Percentiles rank a stretch among this genome's conserved stretches.
Evolutionary conservation across 2,888 invertebrate species (phyloP).

Genomic region (Spodoptera littoralis): DNA sequence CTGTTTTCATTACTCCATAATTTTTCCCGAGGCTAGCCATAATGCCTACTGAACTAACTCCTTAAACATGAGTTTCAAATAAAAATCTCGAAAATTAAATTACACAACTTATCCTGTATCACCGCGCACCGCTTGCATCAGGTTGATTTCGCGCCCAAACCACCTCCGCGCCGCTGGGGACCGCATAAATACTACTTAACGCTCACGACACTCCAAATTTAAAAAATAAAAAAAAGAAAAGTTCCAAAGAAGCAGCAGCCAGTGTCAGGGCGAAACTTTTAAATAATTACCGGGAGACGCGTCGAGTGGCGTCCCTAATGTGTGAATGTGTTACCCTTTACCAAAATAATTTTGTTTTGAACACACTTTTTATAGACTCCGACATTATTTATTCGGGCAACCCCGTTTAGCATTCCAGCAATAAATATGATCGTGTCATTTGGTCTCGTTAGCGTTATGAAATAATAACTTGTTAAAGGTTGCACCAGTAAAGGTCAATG

Average conservation of each 20-base stretch:
- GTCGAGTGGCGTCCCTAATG: constrained; percentile 86
- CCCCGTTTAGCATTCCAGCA: constrained; percentile 61
- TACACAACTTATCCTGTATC: constrained; percentile 50
- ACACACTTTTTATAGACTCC: constrained; percentile 82
- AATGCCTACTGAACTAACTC: too few relatives aligned
- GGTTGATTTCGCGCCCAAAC: constrained; percentile 71
- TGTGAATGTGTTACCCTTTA: constrained; percentile 76
- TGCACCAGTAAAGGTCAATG: constrained; percentile 55
- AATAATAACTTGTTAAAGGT: constrained; percentile 54
- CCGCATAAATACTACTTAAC: constrained; percentile 88
- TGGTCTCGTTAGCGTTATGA: constrained; percentile 68
- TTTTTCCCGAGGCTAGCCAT: too few relatives aligned
- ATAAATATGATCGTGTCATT: constrained; percentile 64
- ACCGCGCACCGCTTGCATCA: constrained; percentile 46
- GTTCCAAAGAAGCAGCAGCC: constrained; percentile 61
- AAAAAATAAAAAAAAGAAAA: constrained; percentile 68
- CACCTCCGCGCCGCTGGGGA: constrained; percentile 81
- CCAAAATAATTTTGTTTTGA: constrained; percentile 84
- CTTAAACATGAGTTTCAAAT: not conserved
- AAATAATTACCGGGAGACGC: constrained; percentile 82
- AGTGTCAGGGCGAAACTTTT: constrained; percentile 66
- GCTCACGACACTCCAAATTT: constrained; percentile 82
- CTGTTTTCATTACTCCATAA: too few relatives aligned
- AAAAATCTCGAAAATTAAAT: constrained; percentile 27
- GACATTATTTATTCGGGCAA: constrained; percentile 81